Evolutionary conservation across 1,140 invertebrate species (phyloP).

Genomic region (Drosophila asahinai): DNA sequence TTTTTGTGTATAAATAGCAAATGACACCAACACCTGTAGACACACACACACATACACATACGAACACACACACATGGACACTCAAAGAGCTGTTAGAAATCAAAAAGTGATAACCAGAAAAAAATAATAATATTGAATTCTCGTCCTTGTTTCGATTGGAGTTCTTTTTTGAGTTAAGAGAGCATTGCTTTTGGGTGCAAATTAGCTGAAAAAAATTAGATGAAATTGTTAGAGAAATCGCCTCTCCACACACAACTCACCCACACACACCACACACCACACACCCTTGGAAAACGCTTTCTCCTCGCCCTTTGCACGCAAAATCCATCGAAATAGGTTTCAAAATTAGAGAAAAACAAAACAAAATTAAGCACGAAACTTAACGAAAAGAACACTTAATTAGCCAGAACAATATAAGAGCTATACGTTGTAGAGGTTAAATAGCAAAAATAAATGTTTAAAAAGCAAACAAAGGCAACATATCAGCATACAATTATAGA

Average conservation of each 20-base stretch:
- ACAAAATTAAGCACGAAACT: not conserved
- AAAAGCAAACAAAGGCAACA: constrained; percentile 9
- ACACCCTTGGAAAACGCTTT: constrained; percentile 2
- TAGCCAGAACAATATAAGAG: constrained; percentile 15
- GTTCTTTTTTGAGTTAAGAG: constrained; percentile 16
- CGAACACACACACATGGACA: constrained; percentile 22
- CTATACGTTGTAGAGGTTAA: constrained; percentile 15
- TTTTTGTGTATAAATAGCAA: constrained; percentile 63
- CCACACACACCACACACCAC: constrained; percentile 19
- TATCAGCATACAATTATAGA: constrained; percentile 18
- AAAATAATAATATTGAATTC: constrained; percentile 7
- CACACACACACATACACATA: constrained; percentile 30
- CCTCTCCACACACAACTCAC: constrained; percentile 27
- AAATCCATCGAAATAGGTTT: constrained; percentile 66
- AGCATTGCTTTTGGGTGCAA: constrained; percentile 22
- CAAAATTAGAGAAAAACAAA: constrained; percentile 60
- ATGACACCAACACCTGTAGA: constrained; percentile 49
- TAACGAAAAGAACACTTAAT: constrained; percentile 8
- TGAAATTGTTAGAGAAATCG: constrained; percentile 28
- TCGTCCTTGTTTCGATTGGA: constrained; percentile 22
- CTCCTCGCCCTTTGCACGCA: constrained; percentile 27
- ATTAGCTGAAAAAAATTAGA: constrained; percentile 18
- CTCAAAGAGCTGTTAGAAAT: constrained; percentile 49
- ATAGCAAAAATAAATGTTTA: not conserved
- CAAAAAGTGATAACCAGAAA: constrained; percentile 46